Conservation (phyloP, 2,797 vertebrate genomes). For the Sebastes oblongus region DNA sequence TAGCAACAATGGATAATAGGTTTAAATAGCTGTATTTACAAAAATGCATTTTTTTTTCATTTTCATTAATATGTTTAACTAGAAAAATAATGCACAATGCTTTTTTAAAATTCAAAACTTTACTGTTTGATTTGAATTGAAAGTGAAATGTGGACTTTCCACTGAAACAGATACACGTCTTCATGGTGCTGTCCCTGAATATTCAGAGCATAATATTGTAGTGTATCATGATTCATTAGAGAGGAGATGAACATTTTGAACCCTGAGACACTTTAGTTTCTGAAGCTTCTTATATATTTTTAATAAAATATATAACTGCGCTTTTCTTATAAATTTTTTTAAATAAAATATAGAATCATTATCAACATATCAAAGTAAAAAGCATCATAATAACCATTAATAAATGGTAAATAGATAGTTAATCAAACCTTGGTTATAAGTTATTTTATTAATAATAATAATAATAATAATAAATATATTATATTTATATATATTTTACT, state of each 20-base stretch:
- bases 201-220: neutral
- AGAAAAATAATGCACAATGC: neutral
- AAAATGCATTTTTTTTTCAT: neutral
- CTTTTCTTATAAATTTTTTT: too few species aligned
- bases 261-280: too few species aligned
- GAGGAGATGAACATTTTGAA: neutral
- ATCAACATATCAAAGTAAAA: too few species aligned
- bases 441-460: too few species aligned
- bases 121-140: neutral
- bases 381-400: too few species aligned
- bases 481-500: too few species aligned
- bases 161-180: neutral
- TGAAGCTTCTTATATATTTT: neutral
- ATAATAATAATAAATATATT: too few species aligned
- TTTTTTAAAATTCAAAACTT: neutral
- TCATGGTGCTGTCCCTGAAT: neutral
- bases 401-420: too few species aligned
- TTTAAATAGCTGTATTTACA: neutral
- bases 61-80: neutral
- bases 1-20: too few species aligned
- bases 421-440: too few species aligned
- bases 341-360: too few species aligned
- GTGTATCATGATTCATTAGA: neutral
- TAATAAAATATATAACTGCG: neutral
- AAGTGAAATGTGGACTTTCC: slow-evolving; percentile 20